These are phyloP conservation scores for Hippoglossus hippoglossus DNA, from an alignment of 2,797 vertebrate genomes.

Conservation along the genomic window DNA sequence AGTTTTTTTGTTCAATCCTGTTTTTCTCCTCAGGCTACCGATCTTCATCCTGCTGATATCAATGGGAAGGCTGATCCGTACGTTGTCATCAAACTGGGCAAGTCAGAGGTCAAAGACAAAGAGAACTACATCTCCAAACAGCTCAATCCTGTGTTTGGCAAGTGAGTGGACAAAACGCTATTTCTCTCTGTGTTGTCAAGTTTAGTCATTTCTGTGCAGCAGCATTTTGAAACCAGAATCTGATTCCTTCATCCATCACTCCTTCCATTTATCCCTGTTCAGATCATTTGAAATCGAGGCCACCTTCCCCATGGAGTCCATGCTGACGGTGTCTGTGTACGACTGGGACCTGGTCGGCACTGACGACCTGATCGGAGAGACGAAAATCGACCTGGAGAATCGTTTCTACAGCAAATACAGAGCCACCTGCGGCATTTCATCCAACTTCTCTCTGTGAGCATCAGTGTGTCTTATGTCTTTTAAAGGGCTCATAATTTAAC, in stretches of 20 bases:
- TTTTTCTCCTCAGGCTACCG: slow-evolving; percentile 87
- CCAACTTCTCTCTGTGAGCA: slow-evolving; percentile 90
- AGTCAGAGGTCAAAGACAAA: slow-evolving; percentile 96
- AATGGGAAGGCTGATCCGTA: slow-evolving; percentile 98
- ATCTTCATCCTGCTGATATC: slow-evolving; percentile 97
- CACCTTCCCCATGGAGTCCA: slow-evolving; percentile 97
- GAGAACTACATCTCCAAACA: slow-evolving; percentile 99
- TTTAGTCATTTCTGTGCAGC: background rate
- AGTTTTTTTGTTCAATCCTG: background rate
- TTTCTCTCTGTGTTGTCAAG: background rate
- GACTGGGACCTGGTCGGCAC: slow-evolving; percentile 99
- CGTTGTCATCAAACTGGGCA: slow-evolving; percentile 94
- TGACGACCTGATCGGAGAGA: slow-evolving; percentile 97
- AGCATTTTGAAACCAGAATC: background rate
- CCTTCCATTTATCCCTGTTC: background rate
- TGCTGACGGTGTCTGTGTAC: slow-evolving; percentile 94
- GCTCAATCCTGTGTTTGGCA: slow-evolving; percentile 97
- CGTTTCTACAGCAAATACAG: slow-evolving; percentile 98
- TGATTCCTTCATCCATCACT: background rate
- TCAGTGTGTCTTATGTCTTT: background rate
- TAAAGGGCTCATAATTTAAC: too few relatives aligned
- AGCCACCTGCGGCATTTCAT: slow-evolving; percentile 92
- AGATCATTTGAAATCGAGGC: slow-evolving; percentile 98
- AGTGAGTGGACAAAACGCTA: slow-evolving; percentile 84
- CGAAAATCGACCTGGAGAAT: slow-evolving; percentile 97